Base-by-base conservation (phyloP, 2,113 vertebrate genomes). In the Indicator maculatus region DNA sequence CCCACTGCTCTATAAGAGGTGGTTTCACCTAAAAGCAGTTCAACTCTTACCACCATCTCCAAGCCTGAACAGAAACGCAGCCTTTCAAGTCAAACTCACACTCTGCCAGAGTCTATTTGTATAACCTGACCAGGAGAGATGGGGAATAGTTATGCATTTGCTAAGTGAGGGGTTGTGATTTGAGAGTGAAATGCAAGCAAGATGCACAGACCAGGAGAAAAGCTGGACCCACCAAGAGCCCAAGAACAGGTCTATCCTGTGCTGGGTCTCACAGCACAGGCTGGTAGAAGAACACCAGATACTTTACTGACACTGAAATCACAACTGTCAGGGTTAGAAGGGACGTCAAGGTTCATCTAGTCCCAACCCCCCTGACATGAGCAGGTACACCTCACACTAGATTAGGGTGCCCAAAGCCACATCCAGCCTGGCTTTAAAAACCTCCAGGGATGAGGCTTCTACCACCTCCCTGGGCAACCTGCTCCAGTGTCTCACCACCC, bases 61-160 rank as follows among this genome's bases (percentile, higher is more conserved):
- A 39, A 38, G 74, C 75, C 93, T 71, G 84, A 44, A 94, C 88
- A 92, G 80, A 52, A 93, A 90, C 2, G 78, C 16, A 3, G 58
- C 92, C 81, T 82, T 80, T 59, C 12, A 60, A 90, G 65, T 9
- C 64, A 72, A 86, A 59, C 70, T 88, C 56, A 81, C 38, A 59
- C 59, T 64, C 78, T 56, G 61, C 50, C 93, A 86, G 72, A 91
- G 87, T n/a, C 66, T 60, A 41, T 77, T 93, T 93, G 89, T 83
- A 76, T 45, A 67, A 93, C 28, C 63, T 30, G 89, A 95, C 95
- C 55, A 38, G 31, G n/a, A 96, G 73, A 79, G n/a, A 66, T 12
- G n/a, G 88, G 70, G 45, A 89, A 69, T 13, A 95, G 74, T 60
- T 60, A 64, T 1, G 33, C 41, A 74, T 82, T 36, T 76, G 67